These are phyloP conservation scores for Anguilla megastoma DNA, from an alignment of 2,797 vertebrate species.

Conservation along the genomic window DNA sequence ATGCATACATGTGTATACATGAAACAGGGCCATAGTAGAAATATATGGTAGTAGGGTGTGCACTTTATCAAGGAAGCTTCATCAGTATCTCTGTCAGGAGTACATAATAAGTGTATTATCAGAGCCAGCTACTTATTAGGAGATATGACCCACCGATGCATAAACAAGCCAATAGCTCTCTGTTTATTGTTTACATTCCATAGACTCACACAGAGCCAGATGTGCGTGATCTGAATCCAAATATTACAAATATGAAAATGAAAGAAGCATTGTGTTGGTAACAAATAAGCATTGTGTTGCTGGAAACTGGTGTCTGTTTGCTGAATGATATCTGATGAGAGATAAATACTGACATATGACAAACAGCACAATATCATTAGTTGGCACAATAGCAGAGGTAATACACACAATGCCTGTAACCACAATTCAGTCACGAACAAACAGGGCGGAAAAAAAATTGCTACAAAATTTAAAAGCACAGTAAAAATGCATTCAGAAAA, in stretches of 20 bases:
- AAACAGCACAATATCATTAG: background rate
- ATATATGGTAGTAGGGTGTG: background rate
- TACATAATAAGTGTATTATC: background rate
- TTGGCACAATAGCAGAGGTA: background rate
- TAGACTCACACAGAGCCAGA: background rate
- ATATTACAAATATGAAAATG: constrained; percentile 4
- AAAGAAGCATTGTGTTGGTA: constrained; percentile 9
- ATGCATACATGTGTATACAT: background rate
- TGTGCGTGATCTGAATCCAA: background rate
- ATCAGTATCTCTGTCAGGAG: background rate
- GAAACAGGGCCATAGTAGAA: background rate
- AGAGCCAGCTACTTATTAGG: background rate
- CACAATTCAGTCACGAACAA: background rate
- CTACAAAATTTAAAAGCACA: background rate
- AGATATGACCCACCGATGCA: background rate
- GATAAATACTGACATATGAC: background rate
- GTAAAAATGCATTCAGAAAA: background rate
- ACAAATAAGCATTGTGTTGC: background rate
- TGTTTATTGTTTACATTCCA: constrained; percentile 3
- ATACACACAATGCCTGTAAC: background rate
- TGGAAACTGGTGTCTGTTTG: background rate
- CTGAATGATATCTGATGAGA: background rate
- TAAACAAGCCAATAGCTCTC: background rate
- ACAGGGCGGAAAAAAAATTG: background rate
- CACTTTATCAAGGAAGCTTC: background rate